Evolutionary conservation across 2,797 vertebrate genomes (phyloP), one percentile per base, ranked within the genome.

Genomic region (Pempheris klunzingeri): DNA sequence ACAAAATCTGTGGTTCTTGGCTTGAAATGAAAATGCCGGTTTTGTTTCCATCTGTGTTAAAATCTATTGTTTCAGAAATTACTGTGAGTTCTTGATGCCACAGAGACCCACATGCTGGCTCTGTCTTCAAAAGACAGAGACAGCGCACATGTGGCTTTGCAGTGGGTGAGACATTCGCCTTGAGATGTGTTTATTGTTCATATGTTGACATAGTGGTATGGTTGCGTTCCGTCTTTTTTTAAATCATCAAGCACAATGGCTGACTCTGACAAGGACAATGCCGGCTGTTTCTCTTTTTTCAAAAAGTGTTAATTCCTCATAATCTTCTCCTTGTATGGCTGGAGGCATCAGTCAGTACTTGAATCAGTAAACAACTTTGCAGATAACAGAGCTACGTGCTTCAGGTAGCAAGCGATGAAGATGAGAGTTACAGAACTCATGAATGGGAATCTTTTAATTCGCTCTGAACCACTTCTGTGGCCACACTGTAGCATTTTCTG

Each of bases 251-350:
- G 30, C 13, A 39, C 38, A 41, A 41, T 14, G 0, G 41, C 54
- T 36, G 64, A 71, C 60, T 71, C 30, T 57, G 73, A 69, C 81
- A 82, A 71, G 18, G 54, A 87, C 66, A 65, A 71, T 38, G 39
- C 55, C 22, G 22, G 15, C 22, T 28, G 60, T 68, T 44, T 43
- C 60, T 59, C 66, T 49, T 57, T 53, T 55, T 36, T 20, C 9
- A 44, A 65, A 64, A 75, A 43, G 43, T 63, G 44, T 55, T 80
- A 78, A 88, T 87, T 82, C 71, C 39, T 72, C 49, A 57, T 91
- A 83, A 88, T 89, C 77, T 50, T 59, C 11, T 65, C 7, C 54
- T 68, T 59, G 28, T 44, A 18, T 71, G 75, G 60, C 80, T 80
- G 61, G 18, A 77, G 77, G 78, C 74, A 15, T 62, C 65, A 81